Conservation (phyloP, 1,140 invertebrate species). For the Sinonovacula constricta region DNA sequence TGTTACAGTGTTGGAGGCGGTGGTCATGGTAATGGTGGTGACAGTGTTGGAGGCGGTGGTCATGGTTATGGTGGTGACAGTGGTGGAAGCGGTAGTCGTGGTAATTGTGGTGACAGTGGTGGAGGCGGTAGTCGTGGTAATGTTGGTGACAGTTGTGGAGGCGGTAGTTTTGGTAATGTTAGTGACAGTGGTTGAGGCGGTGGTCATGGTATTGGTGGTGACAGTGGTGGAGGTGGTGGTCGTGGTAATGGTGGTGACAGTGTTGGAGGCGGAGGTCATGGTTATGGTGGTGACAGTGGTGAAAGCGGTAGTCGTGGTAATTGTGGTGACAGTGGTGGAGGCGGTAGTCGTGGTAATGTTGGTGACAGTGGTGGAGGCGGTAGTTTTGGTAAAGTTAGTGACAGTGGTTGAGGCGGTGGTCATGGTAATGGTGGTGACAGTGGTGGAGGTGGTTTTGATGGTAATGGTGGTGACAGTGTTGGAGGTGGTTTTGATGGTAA, state of each 20-base stretch:
- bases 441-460: neutral
- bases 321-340: conserved; percentile 10
- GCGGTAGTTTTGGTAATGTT: conserved; percentile 11
- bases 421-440: too few species aligned
- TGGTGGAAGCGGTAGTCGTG: neutral
- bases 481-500: conserved; percentile 10
- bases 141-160: conserved; percentile 6
- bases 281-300: neutral
- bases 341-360: conserved; percentile 14
- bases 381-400: conserved; percentile 12
- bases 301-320: conserved; percentile 16
- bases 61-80: too few species aligned
- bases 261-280: neutral
- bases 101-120: neutral
- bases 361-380: conserved; percentile 14
- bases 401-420: neutral
- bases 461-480: neutral
- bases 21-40: neutral
- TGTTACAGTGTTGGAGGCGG: too few species aligned
- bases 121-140: conserved; percentile 15
- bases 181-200: conserved; percentile 17
- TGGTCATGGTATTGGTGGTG: conserved; percentile 15
- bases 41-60: neutral
- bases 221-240: neutral
- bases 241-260: too few species aligned